Conservation (phyloP, 2,797 vertebrate species). For the Clamator glandarius region DNA sequence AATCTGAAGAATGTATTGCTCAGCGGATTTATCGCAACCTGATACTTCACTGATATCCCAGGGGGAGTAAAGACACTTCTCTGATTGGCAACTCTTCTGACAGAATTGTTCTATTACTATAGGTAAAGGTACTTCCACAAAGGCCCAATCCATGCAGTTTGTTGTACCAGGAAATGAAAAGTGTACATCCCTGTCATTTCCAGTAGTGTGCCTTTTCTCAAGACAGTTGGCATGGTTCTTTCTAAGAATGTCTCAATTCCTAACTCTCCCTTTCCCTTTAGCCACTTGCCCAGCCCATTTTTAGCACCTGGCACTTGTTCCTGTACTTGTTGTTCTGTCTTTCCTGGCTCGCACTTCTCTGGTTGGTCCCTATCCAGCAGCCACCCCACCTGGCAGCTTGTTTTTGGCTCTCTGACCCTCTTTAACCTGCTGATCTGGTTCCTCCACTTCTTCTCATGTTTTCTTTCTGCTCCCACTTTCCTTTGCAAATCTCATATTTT, state of each 20-base stretch:
- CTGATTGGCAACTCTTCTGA: neutral
- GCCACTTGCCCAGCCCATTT: neutral
- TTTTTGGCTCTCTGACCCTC: neutral
- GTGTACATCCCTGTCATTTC: neutral
- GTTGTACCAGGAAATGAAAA: neutral
- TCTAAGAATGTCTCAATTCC: neutral
- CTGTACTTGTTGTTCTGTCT: neutral
- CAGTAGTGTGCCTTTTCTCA: neutral
- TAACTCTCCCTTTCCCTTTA: neutral
- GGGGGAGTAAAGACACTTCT: neutral
- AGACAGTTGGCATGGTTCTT: neutral
- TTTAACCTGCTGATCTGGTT: neutral
- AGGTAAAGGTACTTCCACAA: neutral
- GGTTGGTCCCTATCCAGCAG: neutral
- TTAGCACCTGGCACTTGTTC: neutral
- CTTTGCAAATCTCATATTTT: neutral
- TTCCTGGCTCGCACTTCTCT: neutral
- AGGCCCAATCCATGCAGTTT: neutral
- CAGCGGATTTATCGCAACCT: neutral
- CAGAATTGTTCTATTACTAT: neutral
- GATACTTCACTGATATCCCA: neutral
- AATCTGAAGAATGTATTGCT: neutral
- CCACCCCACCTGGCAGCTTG: no score
- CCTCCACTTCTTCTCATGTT: neutral
- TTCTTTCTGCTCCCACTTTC: neutral